Evolutionary conservation across 2,888 invertebrate species (phyloP).

Genomic region (Leucophenga maculata): DNA sequence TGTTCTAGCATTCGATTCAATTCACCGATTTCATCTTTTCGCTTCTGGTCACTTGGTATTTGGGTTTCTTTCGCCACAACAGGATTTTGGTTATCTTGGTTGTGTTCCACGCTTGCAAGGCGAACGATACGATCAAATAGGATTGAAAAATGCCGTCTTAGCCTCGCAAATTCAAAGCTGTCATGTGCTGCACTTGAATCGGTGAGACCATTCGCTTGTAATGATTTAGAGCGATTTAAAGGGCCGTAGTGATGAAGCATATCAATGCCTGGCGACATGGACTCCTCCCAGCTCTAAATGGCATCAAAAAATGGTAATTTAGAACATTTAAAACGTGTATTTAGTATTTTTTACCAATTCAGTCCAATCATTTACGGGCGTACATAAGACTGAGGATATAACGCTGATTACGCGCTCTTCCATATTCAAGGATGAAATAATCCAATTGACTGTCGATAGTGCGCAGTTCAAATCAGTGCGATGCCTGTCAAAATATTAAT

Average conservation of each 20-base stretch:
- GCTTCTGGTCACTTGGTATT: not conserved
- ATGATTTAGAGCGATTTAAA: slow-evolving; percentile 63
- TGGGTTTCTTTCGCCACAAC: not conserved
- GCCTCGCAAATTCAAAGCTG: slow-evolving; percentile 66
- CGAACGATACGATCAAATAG: slow-evolving; percentile 69
- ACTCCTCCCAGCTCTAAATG: slow-evolving; percentile 72
- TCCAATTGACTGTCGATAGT: slow-evolving; percentile 60
- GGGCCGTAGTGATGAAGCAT: slow-evolving; percentile 71
- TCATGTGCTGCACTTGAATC: slow-evolving; percentile 50
- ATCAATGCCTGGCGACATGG: slow-evolving; percentile 69
- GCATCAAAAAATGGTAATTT: not conserved
- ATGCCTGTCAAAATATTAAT: slow-evolving; percentile 48
- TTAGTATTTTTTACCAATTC: slow-evolving; percentile 57
- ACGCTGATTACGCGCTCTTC: slow-evolving; percentile 66
- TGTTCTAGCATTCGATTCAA: slow-evolving; percentile 53
- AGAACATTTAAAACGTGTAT: not conserved
- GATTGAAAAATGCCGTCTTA: slow-evolving; percentile 66
- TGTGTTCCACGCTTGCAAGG: slow-evolving; percentile 50
- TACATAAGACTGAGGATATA: slow-evolving; percentile 60
- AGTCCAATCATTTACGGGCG: slow-evolving; percentile 70
- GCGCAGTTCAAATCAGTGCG: slow-evolving; percentile 68
- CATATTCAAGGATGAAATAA: slow-evolving; percentile 65
- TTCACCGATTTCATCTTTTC: slow-evolving; percentile 46
- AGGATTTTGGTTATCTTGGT: slow-evolving; percentile 15
- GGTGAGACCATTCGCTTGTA: slow-evolving; percentile 49